Evolutionary conservation across 1,140 invertebrate genomes (phyloP), one percentile per base, ranked within the genome.

Genomic region (Oscheius sp.): DNA sequence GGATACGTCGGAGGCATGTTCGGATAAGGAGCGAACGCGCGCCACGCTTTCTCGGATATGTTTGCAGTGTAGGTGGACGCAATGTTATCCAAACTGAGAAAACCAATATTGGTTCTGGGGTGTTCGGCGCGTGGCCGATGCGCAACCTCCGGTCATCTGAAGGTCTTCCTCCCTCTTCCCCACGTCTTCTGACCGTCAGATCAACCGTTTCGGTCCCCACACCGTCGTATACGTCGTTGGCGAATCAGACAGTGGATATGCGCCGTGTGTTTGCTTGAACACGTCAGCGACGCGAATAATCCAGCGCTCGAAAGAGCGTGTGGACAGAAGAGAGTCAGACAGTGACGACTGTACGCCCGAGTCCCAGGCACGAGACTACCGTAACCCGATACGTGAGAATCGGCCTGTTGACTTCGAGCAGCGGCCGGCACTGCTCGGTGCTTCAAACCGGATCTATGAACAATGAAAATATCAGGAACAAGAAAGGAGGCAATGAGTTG

Each of bases 81-180:
- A 55, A 26, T 55, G 61, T 63, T 63, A 63, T 63, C 61, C 61
- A 63, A 63, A 63, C 61, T 63, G 61, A 63, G 61, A 63, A 63
- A 63, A 63, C 61, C 61, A 63, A 63, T 63, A 63, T 63, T 63
- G 26, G 61, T 32, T 63, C 20, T 63, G 31, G 32, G 35, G 61
- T 63, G 32, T 63, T 34, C 32, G 61, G 26, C 10, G 36, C 31
- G 61, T 15, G 42, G 15, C 42, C 42, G 18, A 32, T 34, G 61
- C 61, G 61, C 26, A 42, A 63, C 26, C 32, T 59, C 38, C 38
- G n/a, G n/a, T 42, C 10, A 10, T 42, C 38, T 42, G 10, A n/a
- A 42, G 38, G n/a, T 10, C n/a, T 10, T 42, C n/a, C 10, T 42
- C 38, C 38, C 10, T 42, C 38, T 42, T n/a, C 38, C 38, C 38